Conservation (phyloP, 2,888 invertebrate species). For the Spilosoma lubricipeda region DNA sequence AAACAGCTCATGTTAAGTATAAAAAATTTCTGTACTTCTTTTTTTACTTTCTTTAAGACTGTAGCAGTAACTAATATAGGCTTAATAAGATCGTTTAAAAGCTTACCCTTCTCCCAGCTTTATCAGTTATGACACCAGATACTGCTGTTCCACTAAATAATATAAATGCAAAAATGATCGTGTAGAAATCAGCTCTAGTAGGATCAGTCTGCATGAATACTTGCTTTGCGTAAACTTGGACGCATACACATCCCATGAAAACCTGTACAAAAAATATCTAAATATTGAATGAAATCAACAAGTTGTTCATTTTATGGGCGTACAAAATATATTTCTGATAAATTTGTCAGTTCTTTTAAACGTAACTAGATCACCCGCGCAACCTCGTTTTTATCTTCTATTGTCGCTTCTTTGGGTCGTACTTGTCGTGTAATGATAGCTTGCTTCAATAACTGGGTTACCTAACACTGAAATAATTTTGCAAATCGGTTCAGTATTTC, state of each 20-base stretch:
- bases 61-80: neutral
- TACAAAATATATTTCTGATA: too few relatives aligned
- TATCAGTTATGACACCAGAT: constrained; percentile 84
- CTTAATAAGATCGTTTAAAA: neutral
- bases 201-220: constrained; percentile 85
- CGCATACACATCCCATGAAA: constrained; percentile 78
- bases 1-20: neutral
- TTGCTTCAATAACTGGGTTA: too few relatives aligned
- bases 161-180: constrained; percentile 86
- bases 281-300: too few relatives aligned
- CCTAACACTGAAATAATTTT: too few relatives aligned
- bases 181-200: constrained; percentile 79
- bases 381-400: too few relatives aligned
- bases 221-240: constrained; percentile 81
- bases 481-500: too few relatives aligned
- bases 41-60: neutral
- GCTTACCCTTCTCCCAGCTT: constrained; percentile 86
- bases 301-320: too few relatives aligned
- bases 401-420: too few relatives aligned
- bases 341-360: too few relatives aligned
- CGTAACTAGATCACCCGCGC: too few relatives aligned
- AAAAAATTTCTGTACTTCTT: neutral
- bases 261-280: constrained; percentile 61
- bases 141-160: constrained; percentile 80
- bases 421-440: too few relatives aligned